Evolutionary conservation across 2,888 invertebrate genomes (phyloP).

Genomic region (Aphodius granarius): DNA sequence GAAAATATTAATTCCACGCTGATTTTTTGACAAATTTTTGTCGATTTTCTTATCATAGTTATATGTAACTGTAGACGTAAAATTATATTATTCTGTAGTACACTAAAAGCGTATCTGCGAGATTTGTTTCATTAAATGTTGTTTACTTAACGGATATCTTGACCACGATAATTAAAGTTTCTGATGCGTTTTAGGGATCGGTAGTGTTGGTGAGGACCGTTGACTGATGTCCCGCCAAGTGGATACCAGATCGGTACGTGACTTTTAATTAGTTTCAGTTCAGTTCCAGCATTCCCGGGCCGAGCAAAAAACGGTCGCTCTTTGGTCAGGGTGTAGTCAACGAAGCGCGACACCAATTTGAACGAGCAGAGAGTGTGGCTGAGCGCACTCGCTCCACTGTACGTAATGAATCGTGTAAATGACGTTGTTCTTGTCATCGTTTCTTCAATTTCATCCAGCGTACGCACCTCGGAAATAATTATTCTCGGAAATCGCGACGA

Average conservation of each 20-base stretch:
- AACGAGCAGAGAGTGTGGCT: slow-evolving; percentile 22
- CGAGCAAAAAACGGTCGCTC: slow-evolving; percentile 39
- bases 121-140: too few species aligned
- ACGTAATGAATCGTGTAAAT: slow-evolving; percentile 50
- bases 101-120: too few species aligned
- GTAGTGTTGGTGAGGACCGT: slow-evolving; percentile 23
- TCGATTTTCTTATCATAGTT: neutral
- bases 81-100: too few species aligned
- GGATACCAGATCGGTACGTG: slow-evolving; percentile 48
- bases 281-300: slow-evolving; percentile 50
- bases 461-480: neutral
- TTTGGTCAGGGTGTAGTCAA: slow-evolving; percentile 46
- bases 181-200: neutral
- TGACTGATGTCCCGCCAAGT: slow-evolving; percentile 49
- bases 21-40: neutral
- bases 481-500: slow-evolving; percentile 6
- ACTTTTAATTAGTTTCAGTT: slow-evolving; percentile 55
- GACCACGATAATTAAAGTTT: neutral
- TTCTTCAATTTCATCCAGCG: neutral
- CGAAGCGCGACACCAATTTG: slow-evolving; percentile 43
- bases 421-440: slow-evolving; percentile 40
- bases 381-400: slow-evolving; percentile 45
- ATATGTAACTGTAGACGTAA: too few species aligned
- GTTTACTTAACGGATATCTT: neutral
- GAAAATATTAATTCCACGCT: neutral